Evolutionary conservation across 2,113 vertebrate genomes (phyloP).

Genomic region (Galeopterus variegatus): DNA sequence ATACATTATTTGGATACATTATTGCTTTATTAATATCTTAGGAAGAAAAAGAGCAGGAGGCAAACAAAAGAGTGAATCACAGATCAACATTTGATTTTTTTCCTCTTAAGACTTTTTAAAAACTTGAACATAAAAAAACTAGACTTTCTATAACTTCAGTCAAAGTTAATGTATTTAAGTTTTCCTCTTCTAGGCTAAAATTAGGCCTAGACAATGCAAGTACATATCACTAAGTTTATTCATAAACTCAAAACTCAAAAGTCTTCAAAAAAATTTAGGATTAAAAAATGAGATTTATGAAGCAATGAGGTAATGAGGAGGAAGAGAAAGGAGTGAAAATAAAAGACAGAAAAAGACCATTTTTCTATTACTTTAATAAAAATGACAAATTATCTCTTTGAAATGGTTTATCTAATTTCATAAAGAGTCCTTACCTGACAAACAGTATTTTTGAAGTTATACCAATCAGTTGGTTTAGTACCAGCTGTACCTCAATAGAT

Average conservation of each 20-base stretch:
- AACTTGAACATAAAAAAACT: background rate
- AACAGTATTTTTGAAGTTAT: slow-evolving; percentile 97
- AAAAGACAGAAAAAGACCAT: background rate
- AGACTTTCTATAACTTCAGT: slow-evolving; percentile 34
- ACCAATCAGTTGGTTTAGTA: slow-evolving; percentile 94
- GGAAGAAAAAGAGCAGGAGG: background rate
- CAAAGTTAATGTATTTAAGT: slow-evolving; percentile 22
- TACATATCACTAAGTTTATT: background rate
- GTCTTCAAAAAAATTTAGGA: background rate
- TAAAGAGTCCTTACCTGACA: slow-evolving; percentile 92
- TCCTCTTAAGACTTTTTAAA: slow-evolving; percentile 46
- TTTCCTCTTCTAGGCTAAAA: slow-evolving; percentile 14
- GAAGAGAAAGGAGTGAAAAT: background rate
- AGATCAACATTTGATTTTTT: slow-evolving; percentile 52
- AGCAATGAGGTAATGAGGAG: background rate
- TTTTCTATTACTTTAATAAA: slow-evolving; percentile 49
- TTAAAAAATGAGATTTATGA: slow-evolving; percentile 29
- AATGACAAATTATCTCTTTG: slow-evolving; percentile 51
- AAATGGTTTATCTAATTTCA: slow-evolving; percentile 26
- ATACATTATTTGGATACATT: slow-evolving; percentile 3
- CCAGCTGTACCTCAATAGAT: slow-evolving; percentile 96
- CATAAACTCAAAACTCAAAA: background rate
- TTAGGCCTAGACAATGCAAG: background rate
- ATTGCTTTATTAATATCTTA: slow-evolving; percentile 44
- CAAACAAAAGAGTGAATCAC: background rate